Evolutionary conservation across 2,797 vertebrate genomes (phyloP).

Genomic region (Sebastes glaucus): DNA sequence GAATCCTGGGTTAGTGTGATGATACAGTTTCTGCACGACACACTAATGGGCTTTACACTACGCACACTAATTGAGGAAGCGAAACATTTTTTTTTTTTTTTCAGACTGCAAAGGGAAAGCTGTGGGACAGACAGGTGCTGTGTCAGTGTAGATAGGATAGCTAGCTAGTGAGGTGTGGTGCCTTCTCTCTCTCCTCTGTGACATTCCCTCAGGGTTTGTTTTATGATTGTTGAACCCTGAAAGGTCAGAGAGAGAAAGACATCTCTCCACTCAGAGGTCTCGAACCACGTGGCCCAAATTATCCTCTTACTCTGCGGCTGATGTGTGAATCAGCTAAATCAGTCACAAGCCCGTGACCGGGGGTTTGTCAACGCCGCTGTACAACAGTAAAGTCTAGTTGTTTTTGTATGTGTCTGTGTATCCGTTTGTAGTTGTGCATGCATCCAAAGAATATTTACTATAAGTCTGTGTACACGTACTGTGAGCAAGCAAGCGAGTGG

Average conservation of each 20-base stretch:
- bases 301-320: neutral
- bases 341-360: neutral
- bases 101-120: neutral
- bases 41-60: neutral
- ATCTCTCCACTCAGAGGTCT: conserved; percentile 7
- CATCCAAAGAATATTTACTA: neutral
- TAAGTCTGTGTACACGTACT: neutral
- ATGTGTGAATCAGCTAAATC: neutral
- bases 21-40: neutral
- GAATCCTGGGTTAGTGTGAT: neutral
- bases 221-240: conserved; percentile 38
- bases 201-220: conserved; percentile 31
- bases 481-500: neutral
- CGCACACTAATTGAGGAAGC: neutral
- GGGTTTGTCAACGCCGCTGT: neutral
- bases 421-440: neutral
- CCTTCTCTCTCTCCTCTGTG: conserved; percentile 8
- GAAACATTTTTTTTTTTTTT: neutral
- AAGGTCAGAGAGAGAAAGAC: conserved; percentile 41
- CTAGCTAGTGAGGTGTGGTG: conserved; percentile 10
- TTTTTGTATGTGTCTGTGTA: neutral
- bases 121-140: conserved; percentile 4
- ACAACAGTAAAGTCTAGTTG: neutral
- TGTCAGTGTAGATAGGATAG: conserved; percentile 1
- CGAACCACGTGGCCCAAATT: neutral